Evolutionary conservation across 2,113 vertebrate species (phyloP), one percentile per base, ranked within the genome.

Genomic region (Mohoua ochrocephala): DNA sequence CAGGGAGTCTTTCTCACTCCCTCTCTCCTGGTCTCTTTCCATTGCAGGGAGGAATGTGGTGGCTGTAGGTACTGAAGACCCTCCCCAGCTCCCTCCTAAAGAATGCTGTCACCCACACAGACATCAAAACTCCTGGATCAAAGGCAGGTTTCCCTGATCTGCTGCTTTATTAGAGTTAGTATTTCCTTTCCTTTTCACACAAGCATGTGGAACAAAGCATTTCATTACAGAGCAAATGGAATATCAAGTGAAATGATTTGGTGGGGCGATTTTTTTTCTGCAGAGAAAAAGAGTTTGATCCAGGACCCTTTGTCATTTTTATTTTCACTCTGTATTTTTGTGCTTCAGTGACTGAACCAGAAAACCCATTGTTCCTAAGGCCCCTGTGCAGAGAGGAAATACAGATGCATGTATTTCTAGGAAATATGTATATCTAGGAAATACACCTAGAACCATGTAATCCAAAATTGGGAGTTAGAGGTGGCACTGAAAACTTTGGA

Each of bases 211-310:
- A 92, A 63, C 64, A 81, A 89, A 92, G n/a, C 49, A 61, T 69
- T 96, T 84, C 53, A 75, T 92, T 93, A 88, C 23, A 23, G 59
- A 94, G 63, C n/a, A 96, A 73, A 92, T 41, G 24, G 80, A 89
- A 91, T 85, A 93, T 89, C 84, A 76, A 82, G 53, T 71, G 85
- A 64, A 91, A 85, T 91, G 44, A 88, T 85, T 84, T 89, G 64
- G 77, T 37, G 47, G 39, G 33, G 35, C 5, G 5, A 27, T 61
- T 68, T 60, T 69, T 61, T 39, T 79, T 82, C 69, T 79, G 44
- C 42, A 30, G 45, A 83, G 59, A 57, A 70, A 69, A 50, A n/a
- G 64, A 33, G 3, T 39, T 91, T n/a, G 33, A 53, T 57, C 45
- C 18, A 24, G 54, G 35, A 37, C 30, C 39, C 11, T 41, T 65